Percentiles rank a stretch among this genome's conserved stretches.
Evolutionary conservation across 2,888 invertebrate species (phyloP).

Genomic region (Caenorhabditis sinica): DNA sequence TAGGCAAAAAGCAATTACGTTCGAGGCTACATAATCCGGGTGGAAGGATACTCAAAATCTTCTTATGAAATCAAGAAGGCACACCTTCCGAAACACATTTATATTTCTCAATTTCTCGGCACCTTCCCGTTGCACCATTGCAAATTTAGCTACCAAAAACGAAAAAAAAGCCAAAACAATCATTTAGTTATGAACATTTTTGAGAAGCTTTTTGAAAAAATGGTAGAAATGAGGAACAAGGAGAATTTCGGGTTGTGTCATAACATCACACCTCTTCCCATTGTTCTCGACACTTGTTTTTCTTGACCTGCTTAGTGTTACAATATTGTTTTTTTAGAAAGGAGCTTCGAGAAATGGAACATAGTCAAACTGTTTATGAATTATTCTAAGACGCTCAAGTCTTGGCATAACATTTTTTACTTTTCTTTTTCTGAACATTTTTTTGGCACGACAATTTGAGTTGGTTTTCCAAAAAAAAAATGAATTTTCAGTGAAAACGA

Average conservation of each 20-base stretch:
- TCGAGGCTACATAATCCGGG: constrained; percentile 17
- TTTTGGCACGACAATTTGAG: background rate
- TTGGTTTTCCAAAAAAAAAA: background rate
- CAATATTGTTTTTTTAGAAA: constrained; percentile 26
- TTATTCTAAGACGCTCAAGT: constrained; percentile 36
- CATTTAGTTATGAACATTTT: constrained; percentile 62
- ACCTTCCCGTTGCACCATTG: background rate
- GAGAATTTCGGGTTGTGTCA: constrained; percentile 22
- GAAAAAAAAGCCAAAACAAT: constrained; percentile 40
- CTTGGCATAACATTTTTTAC: background rate
- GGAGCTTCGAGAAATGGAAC: background rate
- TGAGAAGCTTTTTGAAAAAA: constrained; percentile 26
- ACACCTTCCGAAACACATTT: background rate
- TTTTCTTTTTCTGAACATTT: constrained; percentile 3
- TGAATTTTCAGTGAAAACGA: constrained; percentile 63
- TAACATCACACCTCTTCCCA: constrained; percentile 16
- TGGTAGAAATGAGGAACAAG: background rate
- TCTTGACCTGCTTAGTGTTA: constrained; percentile 35
- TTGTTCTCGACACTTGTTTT: constrained; percentile 53
- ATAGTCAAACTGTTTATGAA: constrained; percentile 16
- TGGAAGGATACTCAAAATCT: background rate
- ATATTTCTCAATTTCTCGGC: background rate
- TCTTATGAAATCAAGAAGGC: constrained; percentile 2
- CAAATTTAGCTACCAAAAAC: constrained; percentile 36
- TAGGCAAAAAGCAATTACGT: constrained; percentile 22